phyloP scores from a whole-genome alignment of 2,888 invertebrate species.

The Schizotus pectinicornis region DNA sequence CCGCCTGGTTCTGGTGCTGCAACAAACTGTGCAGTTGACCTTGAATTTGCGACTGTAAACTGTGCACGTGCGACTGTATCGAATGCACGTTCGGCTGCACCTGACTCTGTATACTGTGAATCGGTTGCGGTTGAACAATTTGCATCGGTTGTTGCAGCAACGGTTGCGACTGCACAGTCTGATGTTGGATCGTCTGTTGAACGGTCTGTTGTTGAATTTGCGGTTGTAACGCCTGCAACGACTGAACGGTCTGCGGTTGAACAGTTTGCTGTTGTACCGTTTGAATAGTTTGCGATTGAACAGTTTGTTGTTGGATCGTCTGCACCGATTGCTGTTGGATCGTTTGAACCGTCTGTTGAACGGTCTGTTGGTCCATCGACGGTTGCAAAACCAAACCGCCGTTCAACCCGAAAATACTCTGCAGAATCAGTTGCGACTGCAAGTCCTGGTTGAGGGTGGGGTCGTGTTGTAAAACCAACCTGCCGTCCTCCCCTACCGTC shows the following conservation, averaged over 20 bases:
- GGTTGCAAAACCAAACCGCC: conserved; percentile 56
- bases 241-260: conserved; percentile 53
- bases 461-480: conserved; percentile 70
- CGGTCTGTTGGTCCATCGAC: conserved; percentile 15
- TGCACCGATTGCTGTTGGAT: conserved; percentile 58
- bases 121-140: conserved; percentile 55
- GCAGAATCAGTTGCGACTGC: conserved; percentile 57
- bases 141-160: conserved; percentile 54
- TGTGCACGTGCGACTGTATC: conserved; percentile 49
- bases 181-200: conserved; percentile 52
- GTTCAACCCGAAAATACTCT: conserved; percentile 56
- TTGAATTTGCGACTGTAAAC: conserved; percentile 52
- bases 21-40: conserved; percentile 46
- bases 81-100: conserved; percentile 45
- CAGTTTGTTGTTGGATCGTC: conserved; percentile 57
- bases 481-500: conserved; percentile 72
- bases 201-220: conserved; percentile 54
- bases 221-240: conserved; percentile 52
- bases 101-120: conserved; percentile 37
- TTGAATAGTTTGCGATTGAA: conserved; percentile 57
- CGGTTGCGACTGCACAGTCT: conserved; percentile 53
- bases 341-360: conserved; percentile 57
- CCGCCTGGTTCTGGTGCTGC: conserved; percentile 43
- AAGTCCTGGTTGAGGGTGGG: conserved; percentile 64
- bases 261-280: conserved; percentile 58